These are phyloP conservation scores for Drosophila sp. DNA, from an alignment of 1,140 invertebrate genomes.

Conservation along the genomic window DNA sequence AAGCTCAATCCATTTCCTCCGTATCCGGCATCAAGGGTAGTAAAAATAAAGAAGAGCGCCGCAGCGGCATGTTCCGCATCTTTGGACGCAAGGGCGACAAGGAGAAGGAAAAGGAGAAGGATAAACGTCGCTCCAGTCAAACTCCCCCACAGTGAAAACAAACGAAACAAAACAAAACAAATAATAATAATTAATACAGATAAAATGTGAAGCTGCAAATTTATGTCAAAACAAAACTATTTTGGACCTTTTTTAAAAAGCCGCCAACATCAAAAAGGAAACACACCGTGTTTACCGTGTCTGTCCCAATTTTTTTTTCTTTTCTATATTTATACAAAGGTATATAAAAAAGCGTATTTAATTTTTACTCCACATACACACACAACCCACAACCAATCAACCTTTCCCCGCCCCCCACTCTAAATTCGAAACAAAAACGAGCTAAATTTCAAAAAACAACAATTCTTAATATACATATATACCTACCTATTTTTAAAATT, in stretches of 20 bases:
- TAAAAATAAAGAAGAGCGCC: constrained; percentile 79
- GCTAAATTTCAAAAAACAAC: constrained; percentile 22
- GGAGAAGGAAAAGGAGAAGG: constrained; percentile 80
- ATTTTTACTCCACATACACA: constrained; percentile 44
- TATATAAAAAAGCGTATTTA: constrained; percentile 62
- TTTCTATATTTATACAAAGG: constrained; percentile 67
- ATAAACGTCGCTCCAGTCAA: constrained; percentile 77
- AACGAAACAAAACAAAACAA: constrained; percentile 15
- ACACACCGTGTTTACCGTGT: background rate
- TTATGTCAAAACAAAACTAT: constrained; percentile 27
- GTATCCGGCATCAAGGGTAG: constrained; percentile 80
- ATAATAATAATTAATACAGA: too few relatives aligned
- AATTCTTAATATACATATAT: background rate
- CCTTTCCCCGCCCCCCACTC: constrained; percentile 16
- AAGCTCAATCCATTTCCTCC: constrained; percentile 82
- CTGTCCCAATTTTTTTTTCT: constrained; percentile 66
- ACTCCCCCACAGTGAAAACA: constrained; percentile 67
- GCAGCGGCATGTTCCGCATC: constrained; percentile 82
- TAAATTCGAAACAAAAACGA: constrained; percentile 35
- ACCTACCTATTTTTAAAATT: constrained; percentile 22
- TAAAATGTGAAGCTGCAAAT: constrained; percentile 11
- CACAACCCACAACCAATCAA: constrained; percentile 15
- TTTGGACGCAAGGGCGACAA: constrained; percentile 82
- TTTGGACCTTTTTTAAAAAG: constrained; percentile 21
- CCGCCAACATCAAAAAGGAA: background rate